Percentiles rank a stretch among this genome's conserved stretches.
These are phyloP conservation scores for Charanyca ferruginea DNA, from an alignment of 2,888 invertebrate species.

Conservation along the genomic window DNA sequence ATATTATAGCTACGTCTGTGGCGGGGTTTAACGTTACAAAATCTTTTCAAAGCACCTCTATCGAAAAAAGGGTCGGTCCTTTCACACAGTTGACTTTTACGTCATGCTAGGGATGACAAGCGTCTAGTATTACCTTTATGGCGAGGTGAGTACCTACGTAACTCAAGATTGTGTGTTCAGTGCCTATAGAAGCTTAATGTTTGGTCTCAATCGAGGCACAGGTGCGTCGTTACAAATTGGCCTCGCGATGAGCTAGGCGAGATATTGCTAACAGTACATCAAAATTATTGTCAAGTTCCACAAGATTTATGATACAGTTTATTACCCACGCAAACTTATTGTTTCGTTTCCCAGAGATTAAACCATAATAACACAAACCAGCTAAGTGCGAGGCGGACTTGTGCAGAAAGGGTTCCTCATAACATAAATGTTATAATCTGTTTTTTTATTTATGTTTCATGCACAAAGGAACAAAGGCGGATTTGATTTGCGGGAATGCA, in stretches of 20 bases:
- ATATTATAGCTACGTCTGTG: no score
- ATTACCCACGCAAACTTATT: slow-evolving; percentile 45
- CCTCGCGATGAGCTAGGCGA: slow-evolving; percentile 68
- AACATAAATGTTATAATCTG: no score
- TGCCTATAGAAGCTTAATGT: slow-evolving; percentile 24
- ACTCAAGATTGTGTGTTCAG: slow-evolving; percentile 32
- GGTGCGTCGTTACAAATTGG: slow-evolving; percentile 79
- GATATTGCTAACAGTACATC: slow-evolving; percentile 75
- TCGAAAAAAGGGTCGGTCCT: not conserved
- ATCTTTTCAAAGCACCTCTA: slow-evolving; percentile 1
- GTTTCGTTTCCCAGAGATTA: slow-evolving; percentile 22
- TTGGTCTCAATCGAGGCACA: slow-evolving; percentile 69
- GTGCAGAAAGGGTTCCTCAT: no score
- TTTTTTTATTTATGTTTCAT: no score
- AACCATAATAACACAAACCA: not conserved
- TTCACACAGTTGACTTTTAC: slow-evolving; percentile 14
- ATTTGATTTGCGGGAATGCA: no score
- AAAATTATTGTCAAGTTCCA: slow-evolving; percentile 77
- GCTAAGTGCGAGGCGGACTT: no score
- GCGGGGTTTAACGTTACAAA: not conserved
- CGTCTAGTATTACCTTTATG: slow-evolving; percentile 39
- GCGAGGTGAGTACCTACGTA: slow-evolving; percentile 28
- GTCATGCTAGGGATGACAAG: slow-evolving; percentile 20
- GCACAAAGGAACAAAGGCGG: no score
- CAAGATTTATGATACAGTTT: slow-evolving; percentile 73